A percentile compares a stretch with the other conserved stretches of the same genome.
Evolutionary conservation across 2,888 invertebrate species (phyloP).

Genomic region (Spialia ferax): DNA sequence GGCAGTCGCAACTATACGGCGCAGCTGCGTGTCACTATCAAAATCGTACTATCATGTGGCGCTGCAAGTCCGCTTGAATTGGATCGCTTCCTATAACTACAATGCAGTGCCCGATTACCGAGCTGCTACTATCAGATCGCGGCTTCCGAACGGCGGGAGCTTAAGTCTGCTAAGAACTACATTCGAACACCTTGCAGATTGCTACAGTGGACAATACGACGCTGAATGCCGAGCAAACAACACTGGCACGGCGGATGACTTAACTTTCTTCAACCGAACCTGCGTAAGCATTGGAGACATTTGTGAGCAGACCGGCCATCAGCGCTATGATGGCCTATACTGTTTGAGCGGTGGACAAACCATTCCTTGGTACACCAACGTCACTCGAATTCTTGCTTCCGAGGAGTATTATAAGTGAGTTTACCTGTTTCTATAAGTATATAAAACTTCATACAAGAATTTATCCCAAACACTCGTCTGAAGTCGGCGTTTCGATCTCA

Average conservation of each 20-base stretch:
- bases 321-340: conserved; percentile 71
- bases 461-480: too few relatives aligned
- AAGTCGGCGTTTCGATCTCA: too few relatives aligned
- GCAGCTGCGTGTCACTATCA: too few relatives aligned
- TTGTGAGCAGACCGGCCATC: conserved; percentile 72
- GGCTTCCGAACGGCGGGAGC: too few relatives aligned
- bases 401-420: conserved; percentile 90
- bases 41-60: too few relatives aligned
- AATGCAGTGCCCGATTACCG: too few relatives aligned
- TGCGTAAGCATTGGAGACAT: conserved; percentile 83
- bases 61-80: too few relatives aligned
- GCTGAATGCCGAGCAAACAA: conserved; percentile 76
- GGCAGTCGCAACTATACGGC: too few relatives aligned
- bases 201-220: conserved; percentile 89
- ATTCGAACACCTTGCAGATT: conserved; percentile 82
- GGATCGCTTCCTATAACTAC: too few relatives aligned
- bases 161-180: too few relatives aligned
- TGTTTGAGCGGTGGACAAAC: conserved; percentile 69
- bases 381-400: conserved; percentile 86
- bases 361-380: conserved; percentile 81
- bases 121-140: too few relatives aligned
- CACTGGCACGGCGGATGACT: conserved; percentile 59
- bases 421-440: neutral
- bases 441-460: neutral
- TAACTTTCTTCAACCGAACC: conserved; percentile 82